Base-by-base conservation (phyloP, 2,888 invertebrate genomes). In the Harpagoxenus sublaevis region DNA sequence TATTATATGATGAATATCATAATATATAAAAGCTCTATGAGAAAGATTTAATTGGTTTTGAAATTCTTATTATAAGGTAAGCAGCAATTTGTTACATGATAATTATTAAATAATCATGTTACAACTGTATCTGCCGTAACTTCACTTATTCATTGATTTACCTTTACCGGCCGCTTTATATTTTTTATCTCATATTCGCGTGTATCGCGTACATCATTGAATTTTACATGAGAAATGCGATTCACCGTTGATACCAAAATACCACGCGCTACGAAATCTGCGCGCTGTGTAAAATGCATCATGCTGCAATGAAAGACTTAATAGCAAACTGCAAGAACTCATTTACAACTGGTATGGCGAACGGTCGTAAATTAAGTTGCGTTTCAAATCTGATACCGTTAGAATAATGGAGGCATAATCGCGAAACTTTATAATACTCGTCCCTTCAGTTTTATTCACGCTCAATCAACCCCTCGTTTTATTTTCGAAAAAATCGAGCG, bases 321-420 rank as follows among this genome's bases (percentile, higher is more conserved):
- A 0, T 28, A 60, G 39, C 74, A 73, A 65, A 48, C 57, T 60
- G 35, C 60, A 23, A 12, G 48, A 71, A 81, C 74, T 81, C 74
- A 51, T 81, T 81, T 81, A 81, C 35, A 73, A 81, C 79, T 73
- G 9, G 18, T 48, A 35, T 53, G 57, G 57, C 70, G 57, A 35
- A 39, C 65, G 65, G 65, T 48, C 74, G 79, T 81, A 81, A 81
- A 81, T 81, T 73, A 74, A 73, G 48, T 73, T 81, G 79, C 74
- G 74, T 62, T 81, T 73, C 48, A 62, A 73, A 81, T 81, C 79
- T 81, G 79, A 81, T 81, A 81, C 1, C 74, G 74, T 48, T 23
- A 12, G 45, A 70, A 60, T 70, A 79, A 79, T 79, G 73, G 74
- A 48, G 48, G 79, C 79, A 73, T 73, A 81, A 81, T 81, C 79